A percentile compares a stretch with the other conserved stretches of the same genome.
These are phyloP conservation scores for Armadillidium nasatum DNA, from an alignment of 1,140 invertebrate genomes.

Conservation along the genomic window DNA sequence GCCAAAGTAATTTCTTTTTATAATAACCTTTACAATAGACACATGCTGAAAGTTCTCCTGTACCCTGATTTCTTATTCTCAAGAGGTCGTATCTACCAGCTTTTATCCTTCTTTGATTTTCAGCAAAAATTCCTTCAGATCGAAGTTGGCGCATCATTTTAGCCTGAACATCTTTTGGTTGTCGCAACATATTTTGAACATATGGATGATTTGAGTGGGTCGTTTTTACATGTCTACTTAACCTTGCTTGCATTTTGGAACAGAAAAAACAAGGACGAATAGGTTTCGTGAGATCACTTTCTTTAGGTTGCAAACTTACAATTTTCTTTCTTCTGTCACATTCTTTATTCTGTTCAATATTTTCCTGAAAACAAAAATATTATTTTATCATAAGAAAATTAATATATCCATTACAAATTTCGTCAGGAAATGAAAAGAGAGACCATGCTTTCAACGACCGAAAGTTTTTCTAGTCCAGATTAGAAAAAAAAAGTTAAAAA, in stretches of 20 bases:
- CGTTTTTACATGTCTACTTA: background rate
- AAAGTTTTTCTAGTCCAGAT: too few relatives aligned
- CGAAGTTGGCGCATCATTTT: background rate
- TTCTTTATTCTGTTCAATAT: too few relatives aligned
- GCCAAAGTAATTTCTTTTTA: background rate
- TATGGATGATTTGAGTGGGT: background rate
- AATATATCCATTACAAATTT: too few relatives aligned
- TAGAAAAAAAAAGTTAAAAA: too few relatives aligned
- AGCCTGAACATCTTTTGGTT: background rate
- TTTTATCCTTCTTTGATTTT: background rate
- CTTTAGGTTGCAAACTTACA: background rate
- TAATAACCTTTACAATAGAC: conserved; percentile 2
- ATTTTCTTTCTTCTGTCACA: background rate
- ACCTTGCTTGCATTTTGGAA: background rate
- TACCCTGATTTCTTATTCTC: background rate
- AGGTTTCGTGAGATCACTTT: background rate
- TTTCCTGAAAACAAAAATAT: too few relatives aligned
- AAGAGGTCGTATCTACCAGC: background rate
- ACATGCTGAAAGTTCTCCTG: background rate
- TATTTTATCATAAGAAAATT: too few relatives aligned
- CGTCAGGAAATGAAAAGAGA: too few relatives aligned
- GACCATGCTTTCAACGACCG: too few relatives aligned
- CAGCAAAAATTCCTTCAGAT: conserved; percentile 4
- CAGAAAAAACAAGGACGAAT: background rate
- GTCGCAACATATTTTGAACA: background rate